Base-by-base conservation (phyloP, 2,797 vertebrate species). In the Chaenodraco wilsoni region DNA sequence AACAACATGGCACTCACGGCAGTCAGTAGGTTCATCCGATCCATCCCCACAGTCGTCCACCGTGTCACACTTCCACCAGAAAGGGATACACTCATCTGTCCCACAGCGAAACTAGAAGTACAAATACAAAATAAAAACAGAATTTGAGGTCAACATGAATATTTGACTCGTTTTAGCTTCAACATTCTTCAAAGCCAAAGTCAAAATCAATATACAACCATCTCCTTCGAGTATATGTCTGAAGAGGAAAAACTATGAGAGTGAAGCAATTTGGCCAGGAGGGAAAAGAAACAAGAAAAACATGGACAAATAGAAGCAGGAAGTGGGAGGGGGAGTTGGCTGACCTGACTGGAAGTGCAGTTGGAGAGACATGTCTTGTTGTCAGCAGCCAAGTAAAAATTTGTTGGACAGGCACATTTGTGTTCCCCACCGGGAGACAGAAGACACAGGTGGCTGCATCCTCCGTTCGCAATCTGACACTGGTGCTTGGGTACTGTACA, bases 31-130 rank as follows among this genome's bases (percentile, higher is more conserved):
- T 84, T 99, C 98, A 0, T 99, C 98, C 1, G 98, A 99, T 65
- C 98, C 96, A 31, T 99, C 98, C 0, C 98, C 98, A 8, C 98
- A 99, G 90, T 99, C 98, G 31, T 99, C 98, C 10, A 99, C 97
- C 0, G 97, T 99, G 91, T 99, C 98, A 82, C 98, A 99, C 88
- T 99, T 99, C 98, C 98, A 99, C 98, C 98, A 99, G 83, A 99
- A 99, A 0, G 98, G 98, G 86, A 99, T 99, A 64, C 98, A 99
- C 92, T 99, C 98, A 82, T 99, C 98, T 1, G 97, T 99, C 77
- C 96, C 98, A 65, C 98, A 99, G 65, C 97, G 97, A 84, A 99
- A 99, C 98, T 99, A 81, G 9, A 50, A 75, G 43, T 3, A 43
- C 12, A 55, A 40, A 77, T 21, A 58, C 15, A 50, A 61, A 52